These are phyloP conservation scores for Thunnus thynnus DNA, from an alignment of 2,113 vertebrate genomes.

Conservation along the genomic window DNA sequence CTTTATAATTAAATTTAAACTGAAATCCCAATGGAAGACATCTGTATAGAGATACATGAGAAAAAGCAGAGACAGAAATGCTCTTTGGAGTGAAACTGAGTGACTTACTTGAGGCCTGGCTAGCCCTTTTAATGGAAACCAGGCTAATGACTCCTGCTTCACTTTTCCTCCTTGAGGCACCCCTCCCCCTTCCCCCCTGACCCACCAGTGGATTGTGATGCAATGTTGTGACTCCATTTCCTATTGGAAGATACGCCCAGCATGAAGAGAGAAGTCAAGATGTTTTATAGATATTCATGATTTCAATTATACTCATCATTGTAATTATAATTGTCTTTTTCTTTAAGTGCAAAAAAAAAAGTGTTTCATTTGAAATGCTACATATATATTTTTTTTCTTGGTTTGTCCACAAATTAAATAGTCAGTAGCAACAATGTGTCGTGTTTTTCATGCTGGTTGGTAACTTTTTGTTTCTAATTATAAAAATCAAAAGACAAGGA, in stretches of 20 bases:
- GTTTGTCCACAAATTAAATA: slow-evolving; percentile 86
- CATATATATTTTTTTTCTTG: slow-evolving; percentile 82
- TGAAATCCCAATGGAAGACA: slow-evolving; percentile 38
- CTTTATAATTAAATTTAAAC: slow-evolving; percentile 25
- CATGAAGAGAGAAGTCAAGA: slow-evolving; percentile 84
- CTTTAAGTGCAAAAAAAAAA: slow-evolving; percentile 67
- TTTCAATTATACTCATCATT: slow-evolving; percentile 78
- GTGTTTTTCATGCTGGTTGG: slow-evolving; percentile 44
- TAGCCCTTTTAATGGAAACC: slow-evolving; percentile 44
- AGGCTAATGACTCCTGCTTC: slow-evolving; percentile 65
- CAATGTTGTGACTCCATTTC: slow-evolving; percentile 81
- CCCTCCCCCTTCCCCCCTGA: slow-evolving; percentile 40
- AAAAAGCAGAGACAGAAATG: neutral
- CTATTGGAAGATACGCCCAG: slow-evolving; percentile 81
- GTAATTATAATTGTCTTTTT: slow-evolving; percentile 77
- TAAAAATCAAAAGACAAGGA: neutral
- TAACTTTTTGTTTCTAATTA: neutral
- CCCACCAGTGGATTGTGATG: slow-evolving; percentile 82
- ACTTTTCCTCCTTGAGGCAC: slow-evolving; percentile 67
- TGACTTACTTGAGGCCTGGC: slow-evolving; percentile 33
- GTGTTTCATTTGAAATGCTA: slow-evolving; percentile 82
- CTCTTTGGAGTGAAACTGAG: slow-evolving; percentile 24
- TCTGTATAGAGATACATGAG: neutral
- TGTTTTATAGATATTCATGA: slow-evolving; percentile 83
- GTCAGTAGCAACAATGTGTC: slow-evolving; percentile 76